These are phyloP conservation scores for Cheilosia scutellata DNA, from an alignment of 2,888 invertebrate species.

Conservation along the genomic window DNA sequence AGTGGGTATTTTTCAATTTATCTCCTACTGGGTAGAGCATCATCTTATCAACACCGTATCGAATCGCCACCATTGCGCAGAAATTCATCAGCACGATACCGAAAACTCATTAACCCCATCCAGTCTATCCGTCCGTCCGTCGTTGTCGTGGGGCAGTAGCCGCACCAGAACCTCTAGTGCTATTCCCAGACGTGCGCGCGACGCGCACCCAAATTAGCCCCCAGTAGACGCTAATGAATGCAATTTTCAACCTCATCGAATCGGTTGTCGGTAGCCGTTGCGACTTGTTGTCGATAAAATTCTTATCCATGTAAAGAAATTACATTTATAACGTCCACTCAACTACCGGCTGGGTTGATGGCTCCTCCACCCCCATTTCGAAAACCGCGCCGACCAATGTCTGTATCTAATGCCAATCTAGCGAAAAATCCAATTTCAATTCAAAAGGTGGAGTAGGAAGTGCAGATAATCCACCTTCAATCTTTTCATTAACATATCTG, in stretches of 20 bases:
- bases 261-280: slow-evolving; percentile 67
- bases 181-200: slow-evolving; percentile 31
- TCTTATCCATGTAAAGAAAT: slow-evolving; percentile 70
- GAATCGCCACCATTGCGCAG: slow-evolving; percentile 66
- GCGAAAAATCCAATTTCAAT: slow-evolving; percentile 73
- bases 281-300: slow-evolving; percentile 75
- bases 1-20: slow-evolving; percentile 72
- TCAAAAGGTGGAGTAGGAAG: slow-evolving; percentile 73
- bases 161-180: not conserved
- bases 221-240: slow-evolving; percentile 74
- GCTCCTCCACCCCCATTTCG: slow-evolving; percentile 39
- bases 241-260: slow-evolving; percentile 76
- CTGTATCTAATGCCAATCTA: slow-evolving; percentile 72
- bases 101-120: slow-evolving; percentile 74
- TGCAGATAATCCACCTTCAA: slow-evolving; percentile 74
- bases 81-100: slow-evolving; percentile 67
- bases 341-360: slow-evolving; percentile 54
- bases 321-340: slow-evolving; percentile 67
- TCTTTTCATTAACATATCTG: slow-evolving; percentile 75
- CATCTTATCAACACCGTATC: slow-evolving; percentile 73
- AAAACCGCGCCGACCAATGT: not conserved
- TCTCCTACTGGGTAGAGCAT: slow-evolving; percentile 67
- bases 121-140: slow-evolving; percentile 15
- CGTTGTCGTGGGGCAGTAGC: no score
- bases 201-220: slow-evolving; percentile 68